Conservation (phyloP, 2,797 vertebrate genomes). For the Chloroceryle amazona region DNA sequence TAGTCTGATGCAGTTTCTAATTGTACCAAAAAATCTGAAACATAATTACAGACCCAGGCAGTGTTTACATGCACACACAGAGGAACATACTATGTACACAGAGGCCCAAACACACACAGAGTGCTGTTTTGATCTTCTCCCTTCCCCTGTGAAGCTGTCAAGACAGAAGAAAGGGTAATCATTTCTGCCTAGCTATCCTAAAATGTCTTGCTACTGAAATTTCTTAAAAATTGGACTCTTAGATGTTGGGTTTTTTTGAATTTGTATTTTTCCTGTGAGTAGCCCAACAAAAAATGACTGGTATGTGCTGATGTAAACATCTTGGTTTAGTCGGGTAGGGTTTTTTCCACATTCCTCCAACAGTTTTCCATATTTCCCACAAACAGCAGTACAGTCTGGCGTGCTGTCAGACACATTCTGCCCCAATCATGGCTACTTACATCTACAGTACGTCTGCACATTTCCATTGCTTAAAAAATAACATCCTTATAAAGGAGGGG, state of each 20-base stretch:
- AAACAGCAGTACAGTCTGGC: constrained; percentile 30
- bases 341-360: constrained; percentile 15
- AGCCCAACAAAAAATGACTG: constrained; percentile 33
- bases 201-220: constrained; percentile 9
- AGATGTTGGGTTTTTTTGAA: not conserved
- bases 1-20: not conserved
- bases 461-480: not conserved
- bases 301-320: constrained; percentile 74
- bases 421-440: not conserved
- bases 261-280: constrained; percentile 37
- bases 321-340: constrained; percentile 24
- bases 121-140: not conserved
- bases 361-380: constrained; percentile 50
- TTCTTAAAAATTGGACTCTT: constrained; percentile 26
- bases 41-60: not conserved
- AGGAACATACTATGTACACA: not conserved
- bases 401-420: not conserved
- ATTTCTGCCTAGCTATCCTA: not conserved
- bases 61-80: not conserved
- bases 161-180: not conserved
- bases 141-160: not conserved
- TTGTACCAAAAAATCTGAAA: not conserved
- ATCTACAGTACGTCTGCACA: not conserved
- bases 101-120: not conserved
- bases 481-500: not conserved